Evolutionary conservation across 2,888 invertebrate species (phyloP).

Genomic region (Leucozona laternaria): DNA sequence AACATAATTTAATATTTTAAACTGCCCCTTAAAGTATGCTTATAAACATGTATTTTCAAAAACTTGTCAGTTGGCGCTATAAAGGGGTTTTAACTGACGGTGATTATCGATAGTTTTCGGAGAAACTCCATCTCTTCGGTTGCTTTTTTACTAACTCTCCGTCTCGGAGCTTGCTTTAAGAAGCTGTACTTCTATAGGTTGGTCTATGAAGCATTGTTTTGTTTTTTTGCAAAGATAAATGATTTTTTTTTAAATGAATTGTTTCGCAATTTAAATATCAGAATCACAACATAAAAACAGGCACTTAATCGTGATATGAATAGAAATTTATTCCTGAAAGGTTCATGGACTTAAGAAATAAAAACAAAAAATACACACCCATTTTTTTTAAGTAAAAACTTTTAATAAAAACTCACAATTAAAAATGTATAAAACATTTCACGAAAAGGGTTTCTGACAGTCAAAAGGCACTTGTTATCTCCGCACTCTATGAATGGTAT

Average conservation of each 20-base stretch:
- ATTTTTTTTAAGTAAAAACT: not conserved
- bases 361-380: not conserved
- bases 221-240: too few relatives aligned
- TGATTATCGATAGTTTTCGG: too few relatives aligned
- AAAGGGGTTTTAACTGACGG: not conserved
- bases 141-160: too few relatives aligned
- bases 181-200: too few relatives aligned
- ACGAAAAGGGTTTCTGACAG: not conserved
- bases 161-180: too few relatives aligned
- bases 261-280: too few relatives aligned
- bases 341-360: not conserved
- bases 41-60: not conserved
- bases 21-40: not conserved
- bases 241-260: too few relatives aligned
- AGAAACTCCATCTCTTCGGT: too few relatives aligned
- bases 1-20: not conserved
- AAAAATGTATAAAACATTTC: conserved; percentile 43
- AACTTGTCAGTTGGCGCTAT: not conserved
- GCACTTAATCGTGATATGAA: too few relatives aligned
- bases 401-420: conserved; percentile 48
- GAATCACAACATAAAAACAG: too few relatives aligned
- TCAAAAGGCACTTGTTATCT: conserved; percentile 41
- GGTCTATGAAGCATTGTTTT: too few relatives aligned
- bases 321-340: not conserved
- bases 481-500: conserved; percentile 44